Evolutionary conservation across 92 coral and sea anemone genomes (phyloP), one percentile per base, ranked within the genome.

Genomic region (Blastomussa wellsi): DNA sequence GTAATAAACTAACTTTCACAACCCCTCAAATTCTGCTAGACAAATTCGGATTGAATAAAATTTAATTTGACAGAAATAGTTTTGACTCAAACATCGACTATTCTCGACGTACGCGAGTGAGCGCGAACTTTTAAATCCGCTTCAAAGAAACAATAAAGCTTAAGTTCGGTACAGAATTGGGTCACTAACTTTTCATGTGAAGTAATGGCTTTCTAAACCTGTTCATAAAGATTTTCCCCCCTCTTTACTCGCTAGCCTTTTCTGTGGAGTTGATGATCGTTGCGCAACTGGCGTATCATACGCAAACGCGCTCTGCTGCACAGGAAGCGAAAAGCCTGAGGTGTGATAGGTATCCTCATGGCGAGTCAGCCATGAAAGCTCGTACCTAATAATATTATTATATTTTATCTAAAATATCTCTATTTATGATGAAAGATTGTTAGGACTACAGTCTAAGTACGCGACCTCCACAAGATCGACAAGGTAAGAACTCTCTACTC

Each of bases 401-500:
- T 47, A 42, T 38, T 66, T 37, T 66, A 66, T 80, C 37, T 80
- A 66, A 80, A 80, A 66, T 80, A 66, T 44, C 42, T 47, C 36
- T 41, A 68, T 12, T 71, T 31, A 51, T 72, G 57, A 52, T 72
- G 22, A 62, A 62, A 74, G 35, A 59, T 60, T 64, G 19, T 15
- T 83, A 69, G n/a, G 36, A 48, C 81, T 83, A 83, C 80, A 83
- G 73, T 83, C 87, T 83, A 7, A 83, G 87, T 38, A 85, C 88
- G 78, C 89, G 86, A 24, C 81, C 82, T 33, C 85, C 86, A 52
- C 98, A 94, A 74, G 72, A 76, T 41, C 95, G 88, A 82, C 98
- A 94, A 14, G 98, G 98, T 47, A 90, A 79, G 68, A 92, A 94
- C 81, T 94, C 95, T 77, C 95, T 84, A 35, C 69, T 74, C 76